These are phyloP conservation scores for Hydrophis major DNA, from an alignment of 2,797 vertebrate species.

Conservation along the genomic window DNA sequence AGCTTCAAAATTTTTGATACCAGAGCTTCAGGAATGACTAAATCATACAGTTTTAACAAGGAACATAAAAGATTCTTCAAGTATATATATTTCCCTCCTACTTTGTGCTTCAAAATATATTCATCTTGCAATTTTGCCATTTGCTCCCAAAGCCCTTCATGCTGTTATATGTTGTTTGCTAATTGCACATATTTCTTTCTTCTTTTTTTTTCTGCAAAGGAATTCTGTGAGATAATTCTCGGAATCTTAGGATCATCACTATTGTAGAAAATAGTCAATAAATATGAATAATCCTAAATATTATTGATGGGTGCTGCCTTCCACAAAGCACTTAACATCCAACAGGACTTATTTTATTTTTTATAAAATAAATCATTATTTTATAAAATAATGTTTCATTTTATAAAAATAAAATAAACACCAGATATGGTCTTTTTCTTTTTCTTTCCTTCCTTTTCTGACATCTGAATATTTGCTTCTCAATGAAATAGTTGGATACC, in stretches of 20 bases:
- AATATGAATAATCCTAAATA: neutral
- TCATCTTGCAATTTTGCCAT: neutral
- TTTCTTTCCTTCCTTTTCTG: neutral
- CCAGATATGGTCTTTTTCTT: neutral
- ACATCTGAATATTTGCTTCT: neutral
- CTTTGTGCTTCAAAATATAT: neutral
- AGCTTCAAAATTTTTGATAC: neutral
- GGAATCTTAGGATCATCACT: neutral
- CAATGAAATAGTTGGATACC: neutral
- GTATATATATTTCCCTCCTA: neutral
- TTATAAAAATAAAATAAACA: neutral
- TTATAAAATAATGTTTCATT: neutral
- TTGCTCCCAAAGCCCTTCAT: neutral
- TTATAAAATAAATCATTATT: neutral
- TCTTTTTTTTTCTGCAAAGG: neutral
- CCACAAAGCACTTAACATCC: neutral
- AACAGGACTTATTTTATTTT: neutral
- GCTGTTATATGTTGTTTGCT: neutral
- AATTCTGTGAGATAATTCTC: neutral
- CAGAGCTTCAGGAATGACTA: neutral
- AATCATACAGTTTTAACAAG: neutral
- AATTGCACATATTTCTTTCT: neutral
- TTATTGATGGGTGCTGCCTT: neutral
- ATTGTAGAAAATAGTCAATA: neutral
- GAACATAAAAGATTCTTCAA: neutral